Evolutionary conservation across 2,888 invertebrate genomes (phyloP).

Genomic region (Choristoneura rosaceana): DNA sequence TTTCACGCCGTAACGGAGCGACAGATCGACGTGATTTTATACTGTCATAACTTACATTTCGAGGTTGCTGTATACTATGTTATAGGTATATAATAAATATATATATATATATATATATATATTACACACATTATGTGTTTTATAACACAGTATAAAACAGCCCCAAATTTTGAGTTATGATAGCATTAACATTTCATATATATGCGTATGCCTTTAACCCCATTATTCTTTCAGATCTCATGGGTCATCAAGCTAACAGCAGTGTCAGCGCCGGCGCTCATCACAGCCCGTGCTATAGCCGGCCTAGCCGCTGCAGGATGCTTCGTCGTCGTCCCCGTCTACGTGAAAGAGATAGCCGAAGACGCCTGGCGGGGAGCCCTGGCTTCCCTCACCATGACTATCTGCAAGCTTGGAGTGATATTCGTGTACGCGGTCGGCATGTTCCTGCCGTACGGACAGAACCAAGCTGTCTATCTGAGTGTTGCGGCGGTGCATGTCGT

Average conservation of each 20-base stretch:
- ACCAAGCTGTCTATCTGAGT: constrained; percentile 62
- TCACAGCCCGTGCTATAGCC: constrained; percentile 61
- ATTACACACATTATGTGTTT: too few relatives aligned
- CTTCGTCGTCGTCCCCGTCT: constrained; percentile 68
- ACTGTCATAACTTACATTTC: too few relatives aligned
- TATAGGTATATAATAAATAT: too few relatives aligned
- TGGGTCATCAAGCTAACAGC: constrained; percentile 65
- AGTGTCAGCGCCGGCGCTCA: constrained; percentile 56
- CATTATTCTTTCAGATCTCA: constrained; percentile 59
- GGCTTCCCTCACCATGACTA: constrained; percentile 68
- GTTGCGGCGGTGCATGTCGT: constrained; percentile 58
- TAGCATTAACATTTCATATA: too few relatives aligned
- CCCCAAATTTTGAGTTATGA: too few relatives aligned
- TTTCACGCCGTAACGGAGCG: too few relatives aligned
- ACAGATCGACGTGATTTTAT: too few relatives aligned
- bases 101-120: too few relatives aligned
- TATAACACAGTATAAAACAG: too few relatives aligned
- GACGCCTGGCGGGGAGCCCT: constrained; percentile 66
- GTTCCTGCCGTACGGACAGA: constrained; percentile 57
- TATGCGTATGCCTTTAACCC: too few relatives aligned
- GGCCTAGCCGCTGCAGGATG: constrained; percentile 68
- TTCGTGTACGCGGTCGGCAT: constrained; percentile 69
- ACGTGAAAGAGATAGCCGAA: constrained; percentile 70
- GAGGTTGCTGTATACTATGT: too few relatives aligned
- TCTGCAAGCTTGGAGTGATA: constrained; percentile 71